Evolutionary conservation across 2,113 vertebrate species (phyloP).

Genomic region (Neoarius graeffei): DNA sequence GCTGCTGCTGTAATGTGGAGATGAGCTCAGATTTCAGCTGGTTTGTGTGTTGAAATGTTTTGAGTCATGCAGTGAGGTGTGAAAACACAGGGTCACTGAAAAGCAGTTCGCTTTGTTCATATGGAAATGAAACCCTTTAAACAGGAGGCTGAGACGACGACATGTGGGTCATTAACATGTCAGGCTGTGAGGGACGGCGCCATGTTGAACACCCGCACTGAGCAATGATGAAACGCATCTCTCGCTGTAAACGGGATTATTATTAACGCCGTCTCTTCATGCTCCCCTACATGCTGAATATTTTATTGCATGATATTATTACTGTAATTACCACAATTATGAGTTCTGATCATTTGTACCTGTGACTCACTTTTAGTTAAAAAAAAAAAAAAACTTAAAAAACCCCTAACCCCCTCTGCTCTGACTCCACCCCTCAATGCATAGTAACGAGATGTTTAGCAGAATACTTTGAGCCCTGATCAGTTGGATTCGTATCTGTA

Average conservation of each 20-base stretch:
- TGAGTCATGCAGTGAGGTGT: background rate
- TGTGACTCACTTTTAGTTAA: background rate
- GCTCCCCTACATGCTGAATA: background rate
- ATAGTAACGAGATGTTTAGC: background rate
- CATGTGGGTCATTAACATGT: background rate
- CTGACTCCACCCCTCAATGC: background rate
- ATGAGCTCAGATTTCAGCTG: constrained; percentile 62
- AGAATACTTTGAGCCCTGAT: too few species aligned
- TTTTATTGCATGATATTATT: background rate
- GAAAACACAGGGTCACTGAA: background rate
- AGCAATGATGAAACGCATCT: background rate
- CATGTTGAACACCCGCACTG: background rate
- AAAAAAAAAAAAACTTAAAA: background rate
- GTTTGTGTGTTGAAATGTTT: constrained; percentile 51
- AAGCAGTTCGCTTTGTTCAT: background rate
- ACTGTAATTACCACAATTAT: background rate
- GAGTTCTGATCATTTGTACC: background rate
- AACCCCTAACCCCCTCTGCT: background rate
- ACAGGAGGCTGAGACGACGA: background rate
- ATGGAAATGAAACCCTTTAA: background rate
- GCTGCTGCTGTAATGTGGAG: constrained; percentile 59
- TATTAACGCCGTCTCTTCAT: background rate
- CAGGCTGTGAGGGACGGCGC: background rate
- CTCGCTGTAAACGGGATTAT: background rate
- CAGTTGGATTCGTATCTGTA: too few species aligned